Percentiles rank a stretch among this genome's conserved stretches.
Conservation (phyloP, 2,888 invertebrate species). For the Catocala fraxini region DNA sequence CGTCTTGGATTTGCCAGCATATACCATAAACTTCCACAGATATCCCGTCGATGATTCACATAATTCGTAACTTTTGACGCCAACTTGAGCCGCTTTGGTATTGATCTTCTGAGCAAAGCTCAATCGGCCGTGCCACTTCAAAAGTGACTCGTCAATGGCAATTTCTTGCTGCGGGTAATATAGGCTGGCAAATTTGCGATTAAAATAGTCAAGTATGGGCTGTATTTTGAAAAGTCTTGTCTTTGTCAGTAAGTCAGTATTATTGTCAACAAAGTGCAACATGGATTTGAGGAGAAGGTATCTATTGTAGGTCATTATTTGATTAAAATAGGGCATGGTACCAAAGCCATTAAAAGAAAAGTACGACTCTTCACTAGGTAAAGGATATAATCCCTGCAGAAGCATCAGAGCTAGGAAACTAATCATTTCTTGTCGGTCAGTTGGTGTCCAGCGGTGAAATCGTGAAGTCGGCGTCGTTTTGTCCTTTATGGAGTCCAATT, state of each 20-base stretch:
- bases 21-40: no score
- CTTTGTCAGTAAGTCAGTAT: background rate
- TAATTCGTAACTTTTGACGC: slow-evolving; percentile 24
- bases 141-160: slow-evolving; percentile 38
- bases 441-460: background rate
- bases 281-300: background rate
- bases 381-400: slow-evolving; percentile 1
- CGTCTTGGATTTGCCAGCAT: no score
- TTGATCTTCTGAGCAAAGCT: slow-evolving; percentile 32
- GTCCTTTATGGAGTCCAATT: background rate
- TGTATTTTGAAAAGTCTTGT: slow-evolving; percentile 24
- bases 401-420: background rate
- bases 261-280: background rate
- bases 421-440: slow-evolving; percentile 5
- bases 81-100: slow-evolving; percentile 29
- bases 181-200: slow-evolving; percentile 13
- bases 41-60: slow-evolving; percentile 3
- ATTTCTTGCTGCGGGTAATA: slow-evolving; percentile 21
- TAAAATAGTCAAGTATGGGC: slow-evolving; percentile 29
- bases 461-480: background rate
- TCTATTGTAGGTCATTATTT: background rate
- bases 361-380: background rate
- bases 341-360: background rate
- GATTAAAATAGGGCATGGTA: background rate
- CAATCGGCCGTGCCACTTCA: slow-evolving; percentile 37